Evolutionary conservation across 2,888 invertebrate genomes (phyloP), one percentile per base, ranked within the genome.

Genomic region (Hypselothyrea guttata): DNA sequence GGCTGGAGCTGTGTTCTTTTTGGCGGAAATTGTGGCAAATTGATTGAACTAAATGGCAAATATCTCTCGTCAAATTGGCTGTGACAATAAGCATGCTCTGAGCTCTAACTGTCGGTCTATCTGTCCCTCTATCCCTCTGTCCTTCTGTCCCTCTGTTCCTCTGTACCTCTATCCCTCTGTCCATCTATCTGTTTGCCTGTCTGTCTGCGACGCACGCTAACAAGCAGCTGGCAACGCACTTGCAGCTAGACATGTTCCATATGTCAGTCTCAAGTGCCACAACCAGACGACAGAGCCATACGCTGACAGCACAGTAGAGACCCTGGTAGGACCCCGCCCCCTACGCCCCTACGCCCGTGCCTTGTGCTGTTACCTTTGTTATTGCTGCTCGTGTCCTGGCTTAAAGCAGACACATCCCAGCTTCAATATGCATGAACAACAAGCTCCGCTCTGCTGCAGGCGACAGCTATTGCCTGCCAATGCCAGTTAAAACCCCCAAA

Each of bases 41-140:
- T 78, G 78, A 78, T 78, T 85, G 85, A 85, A 78, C 78, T 78
- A 78, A 85, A 78, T 83, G 83, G 79, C 62, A 68, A 83, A 78
- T 85, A 85, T 78, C 79, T 58, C 68, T 52, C 65, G 62, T 62
- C 61, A 85, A 78, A 78, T 85, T 83, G 78, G 51, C 85, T 78
- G 75, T 85, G 78, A 78, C 79, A 78, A 71, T 66, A 58, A 59
- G 64, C 54, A 51, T 30, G 55, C 46, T 22, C 31, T 55, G 31
- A 16, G 11, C 8, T 8, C 12, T n/a, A 4, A 15, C 33, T 41
- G 30, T 34, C 46, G 4, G 9, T 30, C 22, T 1, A 11, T 4
- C 18, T 0, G 7, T n/a, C 16, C 4, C 16, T 13, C 4, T 9
- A 11, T 18, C 4, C n/a, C 7, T 5, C 2, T 4, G 2, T 35